Base-by-base conservation (phyloP, 1,140 invertebrate species). In the Drosophila busckii region DNA sequence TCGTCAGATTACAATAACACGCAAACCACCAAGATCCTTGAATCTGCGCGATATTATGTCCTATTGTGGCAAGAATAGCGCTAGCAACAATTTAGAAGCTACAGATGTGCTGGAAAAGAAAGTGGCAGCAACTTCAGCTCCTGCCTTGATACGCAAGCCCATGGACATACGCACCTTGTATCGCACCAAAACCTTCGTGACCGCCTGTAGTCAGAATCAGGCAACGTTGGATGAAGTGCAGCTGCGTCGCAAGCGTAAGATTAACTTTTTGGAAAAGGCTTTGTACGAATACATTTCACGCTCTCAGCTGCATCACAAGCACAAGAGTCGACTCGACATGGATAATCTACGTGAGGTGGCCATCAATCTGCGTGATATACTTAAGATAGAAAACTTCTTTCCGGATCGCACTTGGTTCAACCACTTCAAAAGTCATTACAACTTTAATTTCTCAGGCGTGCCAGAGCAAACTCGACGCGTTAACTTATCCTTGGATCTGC, bases 341-440 rank as follows among this genome's bases (percentile, higher is more conserved):
- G 68, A 73, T 20, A 59, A 66, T 9, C 15, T 86, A 31, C 70
- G 75, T 1, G 45, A 59, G 3, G 61, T 83, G 19, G 80, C 84
- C 17, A 62, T 65, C 1, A 69, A 62, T 12, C 34, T 86, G 20
- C 52, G 70, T 7, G 80, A 86, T 10, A 82, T 84, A 6, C 29
- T 86, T 0, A 86, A 86, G 17, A 84, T 86, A 3, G 80, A 86
- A 3, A 73, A 76, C 16, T 86, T 86, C 28, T 65, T 84, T 35
- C 84, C 84, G 1, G 76, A 84, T 37, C 65, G 63, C 8, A 62
- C 32, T 4, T 86, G 80, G 78, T 70, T 86, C 17, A 55, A 70
- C 19, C 63, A 73, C 12, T 86, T 86, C 32, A 82, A 68, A 32
- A 66, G 49, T 9, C 60, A 61, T 22, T 84, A 78, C 16, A 60